Conservation (phyloP, 64 coral and sea anemone genomes). For the Montipora foliosa region DNA sequence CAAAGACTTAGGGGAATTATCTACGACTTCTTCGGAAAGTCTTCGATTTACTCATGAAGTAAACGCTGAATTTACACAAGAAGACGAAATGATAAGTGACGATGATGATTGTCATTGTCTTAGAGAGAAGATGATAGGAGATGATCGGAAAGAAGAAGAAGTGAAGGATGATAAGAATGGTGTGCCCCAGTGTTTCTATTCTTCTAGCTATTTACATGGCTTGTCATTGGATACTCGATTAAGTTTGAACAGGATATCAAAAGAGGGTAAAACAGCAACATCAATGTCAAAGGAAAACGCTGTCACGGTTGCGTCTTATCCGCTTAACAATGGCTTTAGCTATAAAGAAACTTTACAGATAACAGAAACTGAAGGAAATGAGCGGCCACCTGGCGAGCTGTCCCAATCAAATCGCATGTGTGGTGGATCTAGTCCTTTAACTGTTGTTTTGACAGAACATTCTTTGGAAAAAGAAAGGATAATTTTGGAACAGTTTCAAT, state of each 20-base stretch:
- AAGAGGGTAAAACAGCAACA: background rate
- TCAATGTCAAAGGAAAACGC: background rate
- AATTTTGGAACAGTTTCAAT: background rate
- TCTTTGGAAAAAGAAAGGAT: background rate
- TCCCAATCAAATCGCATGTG: background rate
- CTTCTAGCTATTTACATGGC: background rate
- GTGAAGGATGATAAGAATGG: background rate
- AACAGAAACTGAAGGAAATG: background rate
- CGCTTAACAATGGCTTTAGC: background rate
- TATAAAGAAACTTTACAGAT: background rate
- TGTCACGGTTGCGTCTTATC: background rate
- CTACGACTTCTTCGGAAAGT: constrained; percentile 7
- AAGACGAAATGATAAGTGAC: background rate
- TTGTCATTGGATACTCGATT: background rate
- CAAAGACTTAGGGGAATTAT: constrained; percentile 14
- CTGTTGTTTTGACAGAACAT: background rate
- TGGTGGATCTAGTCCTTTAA: background rate
- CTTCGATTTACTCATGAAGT: background rate
- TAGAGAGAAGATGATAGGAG: background rate
- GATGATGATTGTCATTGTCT: background rate
- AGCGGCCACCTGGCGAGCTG: background rate
- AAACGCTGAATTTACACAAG: background rate
- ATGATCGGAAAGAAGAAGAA: background rate
- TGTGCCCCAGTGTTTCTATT: background rate
- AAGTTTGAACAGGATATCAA: background rate